phyloP scores from a whole-genome alignment of 1,140 invertebrate species.

The Heliconius congener region DNA sequence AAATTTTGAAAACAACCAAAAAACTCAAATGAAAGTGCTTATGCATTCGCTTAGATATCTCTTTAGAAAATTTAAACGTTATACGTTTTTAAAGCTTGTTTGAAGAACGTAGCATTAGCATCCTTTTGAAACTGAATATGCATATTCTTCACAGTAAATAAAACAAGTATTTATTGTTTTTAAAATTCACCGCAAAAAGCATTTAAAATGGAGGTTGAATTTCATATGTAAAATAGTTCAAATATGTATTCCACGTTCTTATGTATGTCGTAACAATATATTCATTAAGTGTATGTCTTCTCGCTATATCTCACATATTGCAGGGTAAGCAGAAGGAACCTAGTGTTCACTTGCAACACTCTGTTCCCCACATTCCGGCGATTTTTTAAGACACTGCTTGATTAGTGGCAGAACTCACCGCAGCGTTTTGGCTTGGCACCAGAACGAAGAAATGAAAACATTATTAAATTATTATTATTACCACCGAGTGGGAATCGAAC shows the following conservation, averaged over 20 bases:
- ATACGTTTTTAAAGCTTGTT: not conserved
- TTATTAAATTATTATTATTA: too few species aligned
- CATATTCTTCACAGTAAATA: not conserved
- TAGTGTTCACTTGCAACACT: too few species aligned
- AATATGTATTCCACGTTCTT: not conserved
- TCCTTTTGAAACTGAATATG: constrained; percentile 1
- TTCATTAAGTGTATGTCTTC: not conserved
- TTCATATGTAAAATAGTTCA: not conserved
- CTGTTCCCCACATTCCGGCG: too few species aligned
- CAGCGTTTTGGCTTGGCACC: too few species aligned
- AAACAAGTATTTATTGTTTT: not conserved
- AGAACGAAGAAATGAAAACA: too few species aligned
- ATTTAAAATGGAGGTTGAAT: not conserved
- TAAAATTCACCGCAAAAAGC: not conserved
- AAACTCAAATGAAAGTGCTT: not conserved
- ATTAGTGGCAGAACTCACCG: too few species aligned
- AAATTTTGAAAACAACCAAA: too few species aligned
- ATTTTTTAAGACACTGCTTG: too few species aligned
- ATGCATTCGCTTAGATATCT: not conserved
- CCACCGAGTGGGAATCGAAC: too few species aligned
- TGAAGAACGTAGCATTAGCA: not conserved
- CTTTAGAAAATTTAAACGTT: not conserved
- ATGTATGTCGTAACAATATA: not conserved
- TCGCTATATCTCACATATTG: too few species aligned
- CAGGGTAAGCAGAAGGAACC: too few species aligned